Evolutionary conservation across 2,797 vertebrate species (phyloP), one percentile per base, ranked within the genome.

Genomic region (Uromys caudimaculatus): DNA sequence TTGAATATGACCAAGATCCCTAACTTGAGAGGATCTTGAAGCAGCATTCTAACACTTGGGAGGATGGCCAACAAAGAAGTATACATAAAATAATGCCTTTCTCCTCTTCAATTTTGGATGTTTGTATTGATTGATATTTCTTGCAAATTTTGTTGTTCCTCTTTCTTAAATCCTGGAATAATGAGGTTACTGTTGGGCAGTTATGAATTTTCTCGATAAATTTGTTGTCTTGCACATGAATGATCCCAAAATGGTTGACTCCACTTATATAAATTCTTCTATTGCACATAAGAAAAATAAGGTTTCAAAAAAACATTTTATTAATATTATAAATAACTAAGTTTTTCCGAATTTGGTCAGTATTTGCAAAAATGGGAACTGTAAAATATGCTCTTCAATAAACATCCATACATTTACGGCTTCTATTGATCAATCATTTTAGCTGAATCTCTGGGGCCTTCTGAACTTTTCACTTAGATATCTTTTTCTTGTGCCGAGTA

Each of bases 371-470:
- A 95, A 90, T 81, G 50, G 67, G 60, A 92, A 94, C 7, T 92
- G 60, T 96, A 92, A 90, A 96, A 95, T 94, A 97, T 95, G 56
- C 17, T 73, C 52, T 95, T 97, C 16, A 0, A 83, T 91, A 97
- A 94, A 77, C 12, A 54, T 11, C 92, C 52, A 90, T 27, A 79
- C 60, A 11, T 96, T 93, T 83, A 85, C 16, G 86, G 94, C 54
- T 89, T 56, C 12, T 90, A 97, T 91, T 8, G 79, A 96, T 97
- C 93, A 97, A 95, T 91, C 38, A 9, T 64, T 95, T 97, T 84
- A 88, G 97, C 75, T 85, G 87, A 90, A 96, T 90, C 67, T 93
- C 93, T 94, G 41, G 82, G 56, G 56, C 21, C 87, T 96, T 85
- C 47, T 90, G 24, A 27, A 44, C 58, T 91, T 95, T 97, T 67